Evolutionary conservation across 2,797 vertebrate genomes (phyloP), one percentile per base, ranked within the genome.

Genomic region (Halcyon badia): DNA sequence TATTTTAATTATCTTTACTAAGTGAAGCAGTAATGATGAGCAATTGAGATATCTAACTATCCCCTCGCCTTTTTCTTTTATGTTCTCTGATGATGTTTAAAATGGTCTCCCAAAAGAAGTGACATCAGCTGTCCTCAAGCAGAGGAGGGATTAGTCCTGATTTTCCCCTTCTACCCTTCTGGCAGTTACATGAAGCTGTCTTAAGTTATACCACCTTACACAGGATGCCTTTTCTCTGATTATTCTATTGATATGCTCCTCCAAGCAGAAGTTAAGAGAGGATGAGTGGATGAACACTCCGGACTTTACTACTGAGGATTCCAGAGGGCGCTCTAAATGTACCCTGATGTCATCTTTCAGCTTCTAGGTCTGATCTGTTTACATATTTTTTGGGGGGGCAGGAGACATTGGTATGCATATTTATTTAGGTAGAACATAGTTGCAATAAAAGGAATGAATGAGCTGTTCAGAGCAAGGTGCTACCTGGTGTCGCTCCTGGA

Each of bases 321-420:
- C 25, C 10, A 42, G 31, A 60, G 2, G 20, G 4, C 11, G 0
- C 14, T 25, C 6, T 37, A 39, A 14, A 51, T 52, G 5, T 56
- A 44, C 2, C 12, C 4, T 41, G 14, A 52, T 49, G 28, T 35
- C 57, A 69, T 5, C 19, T 86, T 57, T 76, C 39, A 44, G 6
- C 46, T 86, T 75, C 28, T 6, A 91, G 11, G 8, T 54, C 52
- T 64, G 6, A 66, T 33, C 8, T 30, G 17, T 52, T 80, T 73
- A 10, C 44, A 19, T 37, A 14, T n/a, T n/a, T 65, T 48, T 48
- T 19, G 12, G 3, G 3, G 3, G 4, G 2, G 6, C 0, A 0
- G 5, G 6, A 46, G 46, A 46, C 21, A 21, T 48, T 48, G 44
- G 44, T 44, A 44, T 46, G 22, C 11, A 46, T 46, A 46, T 46